Evolutionary conservation across 2,888 invertebrate genomes (phyloP), one percentile per base, ranked within the genome.

Genomic region (Tinea semifulvella): DNA sequence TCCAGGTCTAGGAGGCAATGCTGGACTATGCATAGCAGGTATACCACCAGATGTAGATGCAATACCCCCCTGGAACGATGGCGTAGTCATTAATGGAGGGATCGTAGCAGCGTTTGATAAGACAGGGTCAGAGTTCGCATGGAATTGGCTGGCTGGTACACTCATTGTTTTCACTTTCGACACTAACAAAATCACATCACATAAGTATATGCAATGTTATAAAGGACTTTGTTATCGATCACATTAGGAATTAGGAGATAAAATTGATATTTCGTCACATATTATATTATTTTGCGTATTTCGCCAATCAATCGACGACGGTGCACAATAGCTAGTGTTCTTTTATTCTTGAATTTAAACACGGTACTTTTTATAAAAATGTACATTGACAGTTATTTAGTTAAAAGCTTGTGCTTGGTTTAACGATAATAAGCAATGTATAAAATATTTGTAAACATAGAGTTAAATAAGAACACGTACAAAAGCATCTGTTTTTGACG

Each of bases 1-100:
- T 25, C 18, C 69, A 1, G 73, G 66, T 39, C 75, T 60, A 1
- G 77, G 77, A 1, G 79, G 79, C 20, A 73, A 52, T 1, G 55
- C 58, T 14, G 75, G 75, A 0, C 65, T 60, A 4, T 56, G 53
- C 46, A 53, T 45, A 26, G 50, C 49, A 4, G 46, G 46, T 42
- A 51, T 51, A 1, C 47, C 50, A 28, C 47, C 52, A 0, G 73
- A 64, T 2, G 66, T 62, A 1, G 67, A 56, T 13, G 72, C 69
- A 14, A 63, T 55, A 4, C 65, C 54, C 48, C 67, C 65, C 51
- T 70, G 60, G 47, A 64, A 72, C 5, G 65, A 59, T 5, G 60
- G 58, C 1, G 49, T 51, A 22, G 55, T 56, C 10, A 54, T 54
- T 13, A 53, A 47, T 48, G 55, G 56, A 20, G 40, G 44, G 3